Base-by-base conservation (phyloP, 23 tunicate genomes). In the Diplosoma virens region DNA sequence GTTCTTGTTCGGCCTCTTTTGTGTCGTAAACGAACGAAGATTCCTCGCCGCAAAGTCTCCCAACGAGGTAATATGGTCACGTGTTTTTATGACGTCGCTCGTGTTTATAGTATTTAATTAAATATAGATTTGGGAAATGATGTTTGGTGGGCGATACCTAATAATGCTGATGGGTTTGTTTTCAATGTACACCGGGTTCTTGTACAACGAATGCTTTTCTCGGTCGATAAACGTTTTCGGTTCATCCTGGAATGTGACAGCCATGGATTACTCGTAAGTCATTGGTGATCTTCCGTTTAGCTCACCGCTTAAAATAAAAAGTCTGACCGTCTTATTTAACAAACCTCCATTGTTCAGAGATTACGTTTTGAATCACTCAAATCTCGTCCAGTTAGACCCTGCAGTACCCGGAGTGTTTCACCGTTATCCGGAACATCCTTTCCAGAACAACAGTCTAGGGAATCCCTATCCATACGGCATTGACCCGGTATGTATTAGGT, bases 191-290 rank as follows among this genome's bases (percentile, higher is more conserved):
- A 83, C 91, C 26, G 99, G 99, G 7, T 88, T 89, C 54, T 69
- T 94, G 30, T 94, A 94, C 91, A 94, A 94, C 75, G 99, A 94
- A 59, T 87, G 94, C 61, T 94, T 94, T 61, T 94, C 99, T 1
- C 77, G 89, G 23, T 79, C 90, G 3, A 0, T 94, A n/a, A 88
- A 94, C 59, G 56, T 88, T 0, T 94, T 94, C 54, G 99, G 99
- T 0, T 29, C 77, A 21, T 73, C 94, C 1, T 94, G 99, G 99
- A 84, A 82, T 73, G 95, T 77, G 53, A 28, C 74, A 23, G 98
- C 94, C 22, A 84, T 90, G 90, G 63, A 74, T 24, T 93, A 71
- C 76, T 37, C 53, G 91, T 80, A 56, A 61, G 69, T 61, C n/a
- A n/a, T n/a, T n/a, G n/a, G n/a, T n/a, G n/a, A n/a, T n/a, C n/a